Evolutionary conservation across 2,113 vertebrate species (phyloP), one percentile per base, ranked within the genome.

Genomic region (Saguinus imperator): DNA sequence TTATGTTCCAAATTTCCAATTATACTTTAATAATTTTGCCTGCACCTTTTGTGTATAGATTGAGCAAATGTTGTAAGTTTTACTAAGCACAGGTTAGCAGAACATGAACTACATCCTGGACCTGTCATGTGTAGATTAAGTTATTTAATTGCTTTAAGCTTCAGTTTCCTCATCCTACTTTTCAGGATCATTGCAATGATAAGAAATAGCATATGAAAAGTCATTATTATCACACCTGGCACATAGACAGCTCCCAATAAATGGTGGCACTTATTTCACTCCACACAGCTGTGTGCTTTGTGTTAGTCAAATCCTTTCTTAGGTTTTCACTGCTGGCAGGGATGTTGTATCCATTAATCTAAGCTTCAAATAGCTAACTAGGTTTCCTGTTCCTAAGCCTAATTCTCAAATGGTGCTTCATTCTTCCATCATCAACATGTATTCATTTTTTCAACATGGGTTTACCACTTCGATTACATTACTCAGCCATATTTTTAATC

Each of bases 371-470:
- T n/a, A 86, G 50, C 80, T 64, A 40, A n/a, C 55, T 16, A 16
- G 21, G 18, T 75, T 92, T 96, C 92, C 70, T 87, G 80, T 92
- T 40, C 70, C 64, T 40, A 72, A 81, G 50, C 76, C 45, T 84
- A 43, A 43, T 81, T 87, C 89, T 76, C 72, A 57, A 76, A 81
- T 12, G 68, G 64, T 70, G 55, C 14, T 52, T 45, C 61, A 18
- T 75, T 79, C 93, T 82, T 95, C 82, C 13, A n/a, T 95, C 85
- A 85, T 68, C 82, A 37, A 32, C 17, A 10, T 11, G 50, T 1
- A 55, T 48, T 95, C 58, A 68, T 85, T 73, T 87, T 94, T 93
- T 95, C 89, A 89, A 32, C 73, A 50, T 8, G 37, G 64, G 52
- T 66, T 40, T 66, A 55, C 29, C 75, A 48, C 76, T 48, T 89